Evolutionary conservation across 2,888 invertebrate genomes (phyloP).

Genomic region (Lobophora halterata): DNA sequence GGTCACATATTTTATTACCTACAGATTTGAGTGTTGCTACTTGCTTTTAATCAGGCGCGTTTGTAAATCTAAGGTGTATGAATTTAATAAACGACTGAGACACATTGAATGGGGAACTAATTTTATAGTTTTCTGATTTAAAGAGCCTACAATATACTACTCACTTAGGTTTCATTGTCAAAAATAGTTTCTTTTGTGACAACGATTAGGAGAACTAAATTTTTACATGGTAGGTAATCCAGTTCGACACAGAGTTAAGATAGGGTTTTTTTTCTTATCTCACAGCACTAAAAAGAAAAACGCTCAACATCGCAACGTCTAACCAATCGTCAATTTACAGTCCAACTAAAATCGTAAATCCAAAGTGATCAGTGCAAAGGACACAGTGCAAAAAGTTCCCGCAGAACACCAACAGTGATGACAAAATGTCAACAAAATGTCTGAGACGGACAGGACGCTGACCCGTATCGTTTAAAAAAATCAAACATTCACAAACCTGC

Average conservation of each 20-base stretch:
- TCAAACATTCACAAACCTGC: slow-evolving; percentile 45
- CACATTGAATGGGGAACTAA: too few species aligned
- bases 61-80: slow-evolving; percentile 44
- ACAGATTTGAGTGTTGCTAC: slow-evolving; percentile 42
- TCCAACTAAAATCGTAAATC: slow-evolving; percentile 26
- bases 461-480: slow-evolving; percentile 48
- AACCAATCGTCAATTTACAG: slow-evolving; percentile 17
- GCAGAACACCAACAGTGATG: slow-evolving; percentile 42
- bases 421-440: slow-evolving; percentile 57
- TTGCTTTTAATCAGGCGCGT: slow-evolving; percentile 46
- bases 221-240: too few species aligned
- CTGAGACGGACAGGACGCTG: slow-evolving; percentile 74
- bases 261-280: too few species aligned
- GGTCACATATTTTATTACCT: slow-evolving; percentile 50
- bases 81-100: too few species aligned
- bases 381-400: slow-evolving; percentile 39
- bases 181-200: too few species aligned
- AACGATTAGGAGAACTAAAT: too few species aligned
- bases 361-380: slow-evolving; percentile 33
- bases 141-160: too few species aligned
- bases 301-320: slow-evolving; percentile 29
- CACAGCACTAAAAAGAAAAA: too few species aligned
- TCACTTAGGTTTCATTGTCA: too few species aligned
- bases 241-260: too few species aligned
- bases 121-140: too few species aligned